Conservation (phyloP, 2,113 vertebrate species). For the Seriola dumerili region DNA sequence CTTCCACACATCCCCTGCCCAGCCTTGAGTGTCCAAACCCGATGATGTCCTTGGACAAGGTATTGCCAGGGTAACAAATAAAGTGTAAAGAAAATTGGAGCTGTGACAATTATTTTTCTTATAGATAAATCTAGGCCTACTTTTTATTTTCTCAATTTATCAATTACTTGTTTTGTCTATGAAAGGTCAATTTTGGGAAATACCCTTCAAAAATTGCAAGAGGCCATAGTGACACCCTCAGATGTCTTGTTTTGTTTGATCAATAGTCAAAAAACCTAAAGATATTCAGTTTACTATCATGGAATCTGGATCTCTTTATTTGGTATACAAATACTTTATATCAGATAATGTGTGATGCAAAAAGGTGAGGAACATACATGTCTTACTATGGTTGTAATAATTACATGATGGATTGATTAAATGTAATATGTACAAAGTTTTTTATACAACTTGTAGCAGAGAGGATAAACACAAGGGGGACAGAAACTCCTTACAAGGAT, state of each 20-base stretch:
- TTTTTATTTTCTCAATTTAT: background rate
- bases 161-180: background rate
- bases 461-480: background rate
- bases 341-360: background rate
- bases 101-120: background rate
- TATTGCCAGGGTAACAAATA: background rate
- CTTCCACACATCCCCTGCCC: slow-evolving; percentile 18
- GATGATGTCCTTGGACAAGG: background rate
- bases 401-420: background rate
- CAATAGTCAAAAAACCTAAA: too few species aligned
- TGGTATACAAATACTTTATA: background rate
- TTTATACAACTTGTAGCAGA: background rate
- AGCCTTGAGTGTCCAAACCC: background rate
- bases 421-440: background rate
- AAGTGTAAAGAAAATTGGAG: background rate
- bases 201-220: too few species aligned
- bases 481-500: background rate
- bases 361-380: background rate
- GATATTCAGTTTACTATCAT: background rate
- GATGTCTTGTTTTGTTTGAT: too few species aligned
- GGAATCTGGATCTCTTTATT: background rate
- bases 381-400: background rate
- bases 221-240: background rate
- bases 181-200: background rate
- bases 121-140: background rate